Evolutionary conservation across 2,113 vertebrate species (phyloP).

Genomic region (Tachuris rubrigastra): DNA sequence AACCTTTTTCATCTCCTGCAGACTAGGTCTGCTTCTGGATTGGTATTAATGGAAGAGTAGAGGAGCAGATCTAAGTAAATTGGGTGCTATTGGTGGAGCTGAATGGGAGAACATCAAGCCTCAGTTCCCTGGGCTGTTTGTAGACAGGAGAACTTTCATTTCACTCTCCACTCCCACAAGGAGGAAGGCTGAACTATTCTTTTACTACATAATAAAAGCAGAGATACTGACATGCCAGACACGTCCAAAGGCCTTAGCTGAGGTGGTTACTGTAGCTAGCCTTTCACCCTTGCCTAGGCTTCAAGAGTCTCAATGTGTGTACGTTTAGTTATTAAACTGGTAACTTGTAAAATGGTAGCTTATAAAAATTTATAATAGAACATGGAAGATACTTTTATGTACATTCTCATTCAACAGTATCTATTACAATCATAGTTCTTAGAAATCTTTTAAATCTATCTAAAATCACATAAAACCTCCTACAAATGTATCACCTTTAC

Average conservation of each 20-base stretch:
- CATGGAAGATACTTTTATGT: not conserved
- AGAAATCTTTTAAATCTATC: not conserved
- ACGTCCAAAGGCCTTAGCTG: not conserved
- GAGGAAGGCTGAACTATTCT: not conserved
- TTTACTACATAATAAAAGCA: not conserved
- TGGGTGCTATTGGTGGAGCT: not conserved
- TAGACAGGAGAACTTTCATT: not conserved
- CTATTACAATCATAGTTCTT: not conserved
- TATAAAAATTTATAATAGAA: not conserved
- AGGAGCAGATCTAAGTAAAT: not conserved
- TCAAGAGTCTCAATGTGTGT: not conserved
- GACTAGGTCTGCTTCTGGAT: not conserved
- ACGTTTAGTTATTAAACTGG: not conserved
- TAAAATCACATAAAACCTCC: not conserved
- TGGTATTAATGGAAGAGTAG: not conserved
- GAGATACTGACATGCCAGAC: not conserved
- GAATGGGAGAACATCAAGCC: not conserved
- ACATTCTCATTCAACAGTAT: not conserved
- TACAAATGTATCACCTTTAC: not conserved
- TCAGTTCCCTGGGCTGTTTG: not conserved
- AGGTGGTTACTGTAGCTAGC: not conserved
- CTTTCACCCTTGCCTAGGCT: not conserved
- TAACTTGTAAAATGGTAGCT: not conserved
- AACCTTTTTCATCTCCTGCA: not conserved
- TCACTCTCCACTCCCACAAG: not conserved